These are phyloP conservation scores for Synergus umbraculus DNA, from an alignment of 2,888 invertebrate genomes.

Conservation along the genomic window DNA sequence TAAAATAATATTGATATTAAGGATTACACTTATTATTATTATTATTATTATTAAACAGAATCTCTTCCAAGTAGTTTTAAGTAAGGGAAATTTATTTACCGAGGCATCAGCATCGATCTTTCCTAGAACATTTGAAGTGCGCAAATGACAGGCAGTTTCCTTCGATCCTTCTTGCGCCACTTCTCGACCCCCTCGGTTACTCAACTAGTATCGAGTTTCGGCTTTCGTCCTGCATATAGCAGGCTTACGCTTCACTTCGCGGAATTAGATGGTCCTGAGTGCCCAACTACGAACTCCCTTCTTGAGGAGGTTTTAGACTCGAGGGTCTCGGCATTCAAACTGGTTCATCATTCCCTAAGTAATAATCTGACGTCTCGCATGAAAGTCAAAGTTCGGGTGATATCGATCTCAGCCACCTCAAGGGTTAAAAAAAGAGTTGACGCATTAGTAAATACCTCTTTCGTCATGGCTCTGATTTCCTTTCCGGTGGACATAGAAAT, in stretches of 20 bases:
- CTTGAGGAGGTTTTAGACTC: constrained; percentile 24
- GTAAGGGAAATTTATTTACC: constrained; percentile 48
- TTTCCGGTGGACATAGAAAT: constrained; percentile 52
- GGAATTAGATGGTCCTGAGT: constrained; percentile 67
- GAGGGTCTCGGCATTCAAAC: constrained; percentile 1
- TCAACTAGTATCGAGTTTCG: constrained; percentile 68
- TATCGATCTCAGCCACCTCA: neutral
- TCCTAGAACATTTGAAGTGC: constrained; percentile 42
- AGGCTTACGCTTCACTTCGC: constrained; percentile 73
- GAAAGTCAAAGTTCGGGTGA: neutral
- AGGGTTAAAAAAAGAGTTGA: constrained; percentile 1
- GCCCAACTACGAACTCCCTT: constrained; percentile 43
- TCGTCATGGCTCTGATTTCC: constrained; percentile 62
- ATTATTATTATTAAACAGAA: neutral
- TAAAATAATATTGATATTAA: neutral
- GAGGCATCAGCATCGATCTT: constrained; percentile 54
- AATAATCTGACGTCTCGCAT: neutral
- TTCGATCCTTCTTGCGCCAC: constrained; percentile 55
- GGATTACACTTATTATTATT: neutral
- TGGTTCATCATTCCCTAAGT: constrained; percentile 6
- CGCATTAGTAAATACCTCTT: constrained; percentile 35
- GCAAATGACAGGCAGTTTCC: constrained; percentile 52
- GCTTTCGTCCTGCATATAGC: constrained; percentile 70
- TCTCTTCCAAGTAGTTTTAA: neutral
- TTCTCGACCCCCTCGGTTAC: constrained; percentile 57